A percentile compares a stretch with the other conserved stretches of the same genome.
phyloP scores from a whole-genome alignment of 2,797 vertebrate genomes.

The Sparidentex hasta region DNA sequence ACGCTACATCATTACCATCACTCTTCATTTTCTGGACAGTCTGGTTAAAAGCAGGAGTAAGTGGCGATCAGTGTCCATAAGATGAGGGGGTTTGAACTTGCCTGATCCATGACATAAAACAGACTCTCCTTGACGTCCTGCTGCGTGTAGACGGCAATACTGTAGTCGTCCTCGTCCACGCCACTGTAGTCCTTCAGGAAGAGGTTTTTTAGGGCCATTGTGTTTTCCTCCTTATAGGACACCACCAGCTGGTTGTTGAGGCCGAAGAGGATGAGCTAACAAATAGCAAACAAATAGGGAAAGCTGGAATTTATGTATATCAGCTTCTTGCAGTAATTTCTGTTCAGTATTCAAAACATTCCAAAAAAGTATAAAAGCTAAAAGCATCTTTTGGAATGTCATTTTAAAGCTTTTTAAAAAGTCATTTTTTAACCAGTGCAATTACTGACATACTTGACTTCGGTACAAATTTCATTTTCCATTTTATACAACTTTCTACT shows the following conservation, averaged over 20 bases:
- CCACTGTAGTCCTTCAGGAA: slow-evolving; percentile 94
- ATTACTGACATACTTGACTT: too few species aligned
- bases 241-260: slow-evolving; percentile 97
- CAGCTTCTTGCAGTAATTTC: neutral
- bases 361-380: too few species aligned
- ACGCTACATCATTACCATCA: neutral
- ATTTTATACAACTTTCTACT: too few species aligned
- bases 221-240: slow-evolving; percentile 95
- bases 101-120: slow-evolving; percentile 92
- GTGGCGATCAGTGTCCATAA: neutral
- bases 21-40: neutral
- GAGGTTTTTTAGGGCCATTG: slow-evolving; percentile 92
- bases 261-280: slow-evolving; percentile 95
- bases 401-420: too few species aligned
- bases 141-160: slow-evolving; percentile 91
- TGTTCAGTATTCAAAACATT: neutral
- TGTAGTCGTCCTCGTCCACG: slow-evolving; percentile 92
- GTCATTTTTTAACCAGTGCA: too few species aligned
- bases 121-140: slow-evolving; percentile 89
- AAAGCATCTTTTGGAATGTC: too few species aligned
- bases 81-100: slow-evolving; percentile 67
- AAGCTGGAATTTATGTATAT: neutral
- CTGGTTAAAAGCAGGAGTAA: neutral
- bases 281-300: neutral
- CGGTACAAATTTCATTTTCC: too few species aligned